Conservation (phyloP, 1,140 invertebrate genomes). For the Megalopta genalis region DNA sequence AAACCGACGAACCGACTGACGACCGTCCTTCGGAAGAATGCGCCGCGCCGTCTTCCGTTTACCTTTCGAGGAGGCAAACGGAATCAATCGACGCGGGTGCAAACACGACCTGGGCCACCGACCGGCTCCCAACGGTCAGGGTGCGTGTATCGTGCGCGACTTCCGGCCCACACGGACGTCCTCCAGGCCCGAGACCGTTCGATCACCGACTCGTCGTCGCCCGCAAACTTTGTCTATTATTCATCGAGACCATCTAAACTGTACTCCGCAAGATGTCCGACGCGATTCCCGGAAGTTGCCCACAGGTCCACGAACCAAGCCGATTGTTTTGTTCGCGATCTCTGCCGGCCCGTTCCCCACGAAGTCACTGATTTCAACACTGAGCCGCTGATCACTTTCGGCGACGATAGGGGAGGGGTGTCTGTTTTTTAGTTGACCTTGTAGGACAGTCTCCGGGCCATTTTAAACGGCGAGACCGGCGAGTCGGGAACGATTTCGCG, state of each 20-base stretch:
- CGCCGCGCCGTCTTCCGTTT: neutral
- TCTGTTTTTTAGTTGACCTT: neutral
- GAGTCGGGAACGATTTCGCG: neutral
- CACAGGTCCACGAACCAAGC: neutral
- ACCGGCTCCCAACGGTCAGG: neutral
- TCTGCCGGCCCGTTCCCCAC: neutral
- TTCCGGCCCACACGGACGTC: neutral
- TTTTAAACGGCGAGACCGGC: neutral
- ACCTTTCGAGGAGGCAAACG: neutral
- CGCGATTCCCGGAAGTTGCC: too few relatives aligned
- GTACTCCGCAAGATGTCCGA: too few relatives aligned
- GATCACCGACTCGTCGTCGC: too few relatives aligned
- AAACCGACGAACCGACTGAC: neutral
- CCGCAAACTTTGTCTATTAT: too few relatives aligned
- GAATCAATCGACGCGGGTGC: neutral
- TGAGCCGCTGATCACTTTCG: neutral
- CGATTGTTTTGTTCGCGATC: conserved; percentile 1
- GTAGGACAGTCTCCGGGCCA: neutral
- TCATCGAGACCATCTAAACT: too few relatives aligned
- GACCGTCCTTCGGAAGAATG: conserved; percentile 32
- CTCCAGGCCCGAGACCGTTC: neutral
- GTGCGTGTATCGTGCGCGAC: neutral
- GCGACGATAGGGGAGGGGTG: neutral
- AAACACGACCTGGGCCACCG: neutral
- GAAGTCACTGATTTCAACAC: neutral